These are phyloP conservation scores for Stercorarius parasiticus DNA, from an alignment of 2,113 vertebrate genomes.

Conservation along the genomic window DNA sequence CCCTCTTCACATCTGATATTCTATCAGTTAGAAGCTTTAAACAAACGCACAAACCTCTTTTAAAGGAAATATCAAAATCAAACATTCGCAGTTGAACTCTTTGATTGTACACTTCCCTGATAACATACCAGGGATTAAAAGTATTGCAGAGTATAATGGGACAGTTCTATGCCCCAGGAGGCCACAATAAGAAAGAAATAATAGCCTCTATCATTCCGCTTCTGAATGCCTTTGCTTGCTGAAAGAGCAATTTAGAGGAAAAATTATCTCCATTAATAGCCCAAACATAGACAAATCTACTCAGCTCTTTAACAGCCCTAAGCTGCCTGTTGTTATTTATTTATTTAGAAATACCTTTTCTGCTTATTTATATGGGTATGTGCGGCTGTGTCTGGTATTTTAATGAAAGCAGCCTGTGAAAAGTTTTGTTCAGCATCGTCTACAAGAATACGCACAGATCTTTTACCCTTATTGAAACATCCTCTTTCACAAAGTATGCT, in stretches of 20 bases:
- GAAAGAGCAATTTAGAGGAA: background rate
- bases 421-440: background rate
- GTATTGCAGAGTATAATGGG: background rate
- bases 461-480: background rate
- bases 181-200: background rate
- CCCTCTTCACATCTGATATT: background rate
- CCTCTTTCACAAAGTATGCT: background rate
- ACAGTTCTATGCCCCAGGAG: background rate
- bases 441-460: background rate
- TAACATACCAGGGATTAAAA: background rate
- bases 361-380: background rate
- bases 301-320: background rate
- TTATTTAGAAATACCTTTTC: background rate
- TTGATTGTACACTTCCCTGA: background rate
- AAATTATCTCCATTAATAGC: background rate
- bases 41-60: accelerated
- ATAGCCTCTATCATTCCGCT: background rate
- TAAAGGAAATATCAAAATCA: background rate
- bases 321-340: background rate
- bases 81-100: background rate
- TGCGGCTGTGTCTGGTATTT: background rate
- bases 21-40: background rate
- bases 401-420: background rate
- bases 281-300: background rate
- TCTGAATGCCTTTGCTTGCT: background rate